phyloP scores from a whole-genome alignment of 30 jellyfish, hydroid and myxozoan genomes.

The Aurelia coerulea region DNA sequence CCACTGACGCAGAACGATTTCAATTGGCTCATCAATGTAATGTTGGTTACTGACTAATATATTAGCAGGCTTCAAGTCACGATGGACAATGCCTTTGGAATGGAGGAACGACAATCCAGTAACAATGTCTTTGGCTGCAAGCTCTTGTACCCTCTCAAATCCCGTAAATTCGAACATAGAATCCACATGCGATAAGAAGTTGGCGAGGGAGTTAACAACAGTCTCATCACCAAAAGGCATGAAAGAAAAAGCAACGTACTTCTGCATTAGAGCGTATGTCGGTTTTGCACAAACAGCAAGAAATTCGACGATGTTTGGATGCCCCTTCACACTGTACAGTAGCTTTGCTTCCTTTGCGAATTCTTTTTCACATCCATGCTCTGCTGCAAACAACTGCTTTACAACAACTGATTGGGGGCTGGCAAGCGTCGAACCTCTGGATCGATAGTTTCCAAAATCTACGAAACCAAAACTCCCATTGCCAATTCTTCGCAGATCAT shows the following conservation, averaged over 20 bases:
- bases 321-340: constrained; percentile 5
- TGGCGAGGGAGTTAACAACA: background rate
- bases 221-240: background rate
- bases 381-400: background rate
- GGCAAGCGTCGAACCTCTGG: too few relatives aligned
- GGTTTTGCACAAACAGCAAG: constrained; percentile 16
- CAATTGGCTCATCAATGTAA: background rate
- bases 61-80: constrained; percentile 3
- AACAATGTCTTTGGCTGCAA: background rate
- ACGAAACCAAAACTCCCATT: too few relatives aligned
- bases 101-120: background rate
- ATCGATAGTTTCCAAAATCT: too few relatives aligned
- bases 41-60: background rate
- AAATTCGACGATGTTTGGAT: constrained; percentile 19
- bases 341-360: constrained; percentile 1
- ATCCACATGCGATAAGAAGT: background rate
- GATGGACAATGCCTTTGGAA: background rate
- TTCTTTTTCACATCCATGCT: background rate
- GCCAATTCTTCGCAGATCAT: too few relatives aligned
- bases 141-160: constrained; percentile 1
- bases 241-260: background rate
- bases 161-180: background rate
- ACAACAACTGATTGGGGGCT: background rate
- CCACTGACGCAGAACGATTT: background rate
- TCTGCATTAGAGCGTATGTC: constrained; percentile 5